Evolutionary conservation across 2,797 vertebrate genomes (phyloP).

Genomic region (Schizopygopsis pylzovi): DNA sequence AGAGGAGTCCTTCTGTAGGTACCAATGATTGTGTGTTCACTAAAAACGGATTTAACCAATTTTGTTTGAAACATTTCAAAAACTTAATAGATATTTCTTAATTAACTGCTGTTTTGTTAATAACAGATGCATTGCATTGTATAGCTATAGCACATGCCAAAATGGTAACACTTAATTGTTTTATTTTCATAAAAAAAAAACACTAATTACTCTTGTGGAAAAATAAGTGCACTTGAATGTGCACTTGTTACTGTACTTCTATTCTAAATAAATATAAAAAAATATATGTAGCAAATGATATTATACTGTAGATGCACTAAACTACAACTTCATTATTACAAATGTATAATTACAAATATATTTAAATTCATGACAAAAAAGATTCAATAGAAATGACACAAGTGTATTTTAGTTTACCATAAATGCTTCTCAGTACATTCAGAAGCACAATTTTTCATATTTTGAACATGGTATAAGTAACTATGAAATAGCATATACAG

Average conservation of each 20-base stretch:
- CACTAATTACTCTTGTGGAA: not conserved
- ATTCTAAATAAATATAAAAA: too few relatives aligned
- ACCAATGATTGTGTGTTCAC: not conserved
- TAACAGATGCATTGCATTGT: not conserved
- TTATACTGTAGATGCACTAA: not conserved
- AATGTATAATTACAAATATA: not conserved
- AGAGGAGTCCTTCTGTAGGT: constrained; percentile 47
- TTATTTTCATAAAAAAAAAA: not conserved
- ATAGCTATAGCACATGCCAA: not conserved
- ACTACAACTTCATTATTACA: not conserved
- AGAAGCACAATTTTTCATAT: not conserved
- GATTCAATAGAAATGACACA: not conserved
- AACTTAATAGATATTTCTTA: not conserved
- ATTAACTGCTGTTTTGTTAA: not conserved
- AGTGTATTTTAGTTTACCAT: not conserved
- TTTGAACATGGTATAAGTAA: not conserved
- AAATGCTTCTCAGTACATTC: not conserved
- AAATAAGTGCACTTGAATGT: not conserved
- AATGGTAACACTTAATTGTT: not conserved
- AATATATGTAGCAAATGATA: too few relatives aligned
- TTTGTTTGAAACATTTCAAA: constrained; percentile 26
- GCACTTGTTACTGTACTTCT: not conserved
- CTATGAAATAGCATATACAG: not conserved
- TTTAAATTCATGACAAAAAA: not conserved
- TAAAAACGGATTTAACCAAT: constrained; percentile 38